Evolutionary conservation across 92 coral and sea anemone species (phyloP).

Genomic region (Chrysogorgia sp.): DNA sequence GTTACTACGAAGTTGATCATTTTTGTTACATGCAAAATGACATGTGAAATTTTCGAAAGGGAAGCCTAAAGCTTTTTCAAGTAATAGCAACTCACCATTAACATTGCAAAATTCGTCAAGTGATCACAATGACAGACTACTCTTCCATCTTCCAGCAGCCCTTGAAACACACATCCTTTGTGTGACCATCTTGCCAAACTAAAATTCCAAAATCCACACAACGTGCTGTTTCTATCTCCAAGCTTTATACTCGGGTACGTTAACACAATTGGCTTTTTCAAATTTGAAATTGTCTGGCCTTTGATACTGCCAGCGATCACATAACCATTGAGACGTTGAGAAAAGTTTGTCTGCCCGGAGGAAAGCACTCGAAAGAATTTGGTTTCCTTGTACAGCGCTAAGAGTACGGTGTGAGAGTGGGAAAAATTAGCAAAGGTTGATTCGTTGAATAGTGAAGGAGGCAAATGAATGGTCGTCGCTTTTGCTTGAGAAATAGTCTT

Average conservation of each 20-base stretch:
- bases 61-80: no score
- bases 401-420: background rate
- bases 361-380: background rate
- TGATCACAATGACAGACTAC: background rate
- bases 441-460: slow-evolving; percentile 2
- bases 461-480: background rate
- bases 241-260: background rate
- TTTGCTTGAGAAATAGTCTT: background rate
- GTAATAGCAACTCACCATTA: slow-evolving; percentile 1
- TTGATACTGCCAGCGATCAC: background rate
- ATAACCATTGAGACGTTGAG: background rate
- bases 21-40: no score
- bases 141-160: slow-evolving; percentile 2
- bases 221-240: background rate
- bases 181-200: slow-evolving; percentile 4
- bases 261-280: background rate
- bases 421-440: background rate
- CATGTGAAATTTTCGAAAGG: no score
- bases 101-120: slow-evolving; percentile 11
- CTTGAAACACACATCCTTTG: slow-evolving; percentile 6
- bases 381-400: background rate
- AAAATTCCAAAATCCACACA: slow-evolving; percentile 4
- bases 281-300: no score
- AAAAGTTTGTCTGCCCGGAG: background rate
- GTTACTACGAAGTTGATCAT: no score